Evolutionary conservation across 1,140 invertebrate genomes (phyloP).

Genomic region (Chironomus tepperi): DNA sequence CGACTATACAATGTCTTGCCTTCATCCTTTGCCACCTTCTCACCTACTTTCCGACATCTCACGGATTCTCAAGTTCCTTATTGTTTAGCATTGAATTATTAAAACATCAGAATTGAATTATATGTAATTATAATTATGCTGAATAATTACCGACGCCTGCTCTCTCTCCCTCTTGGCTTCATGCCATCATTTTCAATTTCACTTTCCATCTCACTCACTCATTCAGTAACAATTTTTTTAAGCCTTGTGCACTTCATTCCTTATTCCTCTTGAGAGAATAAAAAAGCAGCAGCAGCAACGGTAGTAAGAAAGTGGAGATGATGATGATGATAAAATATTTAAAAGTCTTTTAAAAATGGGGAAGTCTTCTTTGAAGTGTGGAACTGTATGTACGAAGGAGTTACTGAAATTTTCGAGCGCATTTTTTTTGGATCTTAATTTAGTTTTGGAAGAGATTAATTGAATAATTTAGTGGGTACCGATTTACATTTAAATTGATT

Average conservation of each 20-base stretch:
- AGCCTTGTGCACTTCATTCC: background rate
- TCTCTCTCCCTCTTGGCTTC: no score
- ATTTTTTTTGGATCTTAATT: no score
- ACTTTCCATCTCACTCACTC: background rate
- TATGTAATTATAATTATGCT: constrained; percentile 15
- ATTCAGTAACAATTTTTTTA: background rate
- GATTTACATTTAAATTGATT: no score
- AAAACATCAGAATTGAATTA: constrained; percentile 3
- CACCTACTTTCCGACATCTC: background rate
- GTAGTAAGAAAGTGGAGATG: no score
- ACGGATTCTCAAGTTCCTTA: background rate
- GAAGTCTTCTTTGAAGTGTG: no score
- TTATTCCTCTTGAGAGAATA: background rate
- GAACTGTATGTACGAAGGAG: no score
- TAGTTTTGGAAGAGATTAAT: no score
- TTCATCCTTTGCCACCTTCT: background rate
- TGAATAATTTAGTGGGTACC: no score
- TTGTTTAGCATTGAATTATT: background rate
- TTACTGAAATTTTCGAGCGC: no score
- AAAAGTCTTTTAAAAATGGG: constrained; percentile 1
- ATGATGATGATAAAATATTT: background rate
- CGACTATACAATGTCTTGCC: background rate
- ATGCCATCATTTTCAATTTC: background rate
- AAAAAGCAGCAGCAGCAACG: background rate
- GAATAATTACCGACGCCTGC: constrained; percentile 1